Conservation (phyloP, 2,113 vertebrate genomes). For the Solea senegalensis region DNA sequence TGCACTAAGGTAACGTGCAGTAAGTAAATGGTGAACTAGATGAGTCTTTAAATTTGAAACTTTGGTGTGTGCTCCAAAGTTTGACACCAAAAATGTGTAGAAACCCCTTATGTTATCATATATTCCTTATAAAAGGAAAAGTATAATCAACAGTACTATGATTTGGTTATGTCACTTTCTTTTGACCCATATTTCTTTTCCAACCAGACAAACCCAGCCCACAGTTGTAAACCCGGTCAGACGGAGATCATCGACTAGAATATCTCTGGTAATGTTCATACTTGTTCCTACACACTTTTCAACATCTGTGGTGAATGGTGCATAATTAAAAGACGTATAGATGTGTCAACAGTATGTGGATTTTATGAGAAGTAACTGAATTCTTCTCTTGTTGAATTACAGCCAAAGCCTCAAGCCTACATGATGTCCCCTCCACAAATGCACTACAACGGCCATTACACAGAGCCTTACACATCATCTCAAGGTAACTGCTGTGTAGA, state of each 20-base stretch:
- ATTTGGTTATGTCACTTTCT: background rate
- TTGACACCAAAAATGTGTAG: background rate
- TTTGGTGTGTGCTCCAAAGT: background rate
- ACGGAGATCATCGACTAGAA: conserved; percentile 89
- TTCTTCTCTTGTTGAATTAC: conserved; percentile 47
- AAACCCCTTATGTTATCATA: background rate
- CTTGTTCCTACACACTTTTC: background rate
- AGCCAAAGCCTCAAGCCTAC: conserved; percentile 93
- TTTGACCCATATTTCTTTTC: conserved; percentile 6
- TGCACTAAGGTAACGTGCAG: background rate
- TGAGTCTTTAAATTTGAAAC: conserved; percentile 1
- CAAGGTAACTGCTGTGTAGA: conserved; percentile 84
- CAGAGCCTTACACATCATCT: conserved; percentile 92
- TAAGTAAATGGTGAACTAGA: background rate
- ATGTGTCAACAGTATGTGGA: background rate
- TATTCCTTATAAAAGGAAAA: background rate
- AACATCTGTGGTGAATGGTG: background rate
- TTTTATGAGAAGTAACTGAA: conserved; percentile 31
- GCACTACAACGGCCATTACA: conserved; percentile 95
- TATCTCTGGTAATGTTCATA: conserved; percentile 89
- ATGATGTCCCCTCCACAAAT: conserved; percentile 92
- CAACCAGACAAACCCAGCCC: conserved; percentile 87
- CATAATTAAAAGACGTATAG: background rate
- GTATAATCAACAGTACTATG: background rate
- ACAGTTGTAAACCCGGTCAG: conserved; percentile 89